phyloP scores from a whole-genome alignment of 1,140 invertebrate genomes.

The Schlechtendalia chinensis region DNA sequence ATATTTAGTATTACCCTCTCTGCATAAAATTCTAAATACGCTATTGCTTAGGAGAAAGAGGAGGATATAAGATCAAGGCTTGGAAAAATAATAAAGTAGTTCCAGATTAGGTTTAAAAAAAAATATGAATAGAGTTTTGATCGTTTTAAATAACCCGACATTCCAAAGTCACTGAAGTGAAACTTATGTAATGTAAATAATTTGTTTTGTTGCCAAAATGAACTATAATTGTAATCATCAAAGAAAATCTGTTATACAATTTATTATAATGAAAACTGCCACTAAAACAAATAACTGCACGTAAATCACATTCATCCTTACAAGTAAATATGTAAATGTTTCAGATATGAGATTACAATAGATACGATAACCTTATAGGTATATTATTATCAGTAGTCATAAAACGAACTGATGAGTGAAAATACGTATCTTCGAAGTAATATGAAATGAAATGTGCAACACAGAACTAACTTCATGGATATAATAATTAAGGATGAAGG shows the following conservation, averaged over 20 bases:
- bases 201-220: not conserved
- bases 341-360: not conserved
- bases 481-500: constrained; percentile 15
- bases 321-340: not conserved
- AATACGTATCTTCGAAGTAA: not conserved
- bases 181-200: not conserved
- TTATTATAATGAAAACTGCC: not conserved
- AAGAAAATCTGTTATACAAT: not conserved
- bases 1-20: too few species aligned
- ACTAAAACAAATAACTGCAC: not conserved
- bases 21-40: too few species aligned
- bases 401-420: not conserved
- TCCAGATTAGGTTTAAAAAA: not conserved
- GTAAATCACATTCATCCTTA: too few species aligned
- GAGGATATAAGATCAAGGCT: too few species aligned
- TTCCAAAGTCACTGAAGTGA: not conserved
- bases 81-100: not conserved
- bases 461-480: not conserved
- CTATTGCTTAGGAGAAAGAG: too few species aligned
- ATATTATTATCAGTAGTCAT: not conserved
- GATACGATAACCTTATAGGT: not conserved
- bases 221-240: not conserved
- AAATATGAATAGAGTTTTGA: not conserved
- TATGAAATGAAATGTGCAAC: not conserved
- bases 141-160: not conserved